Evolutionary conservation across 1,140 invertebrate genomes (phyloP), one percentile per base, ranked within the genome.

Genomic region (Asbolus verrucosus): DNA sequence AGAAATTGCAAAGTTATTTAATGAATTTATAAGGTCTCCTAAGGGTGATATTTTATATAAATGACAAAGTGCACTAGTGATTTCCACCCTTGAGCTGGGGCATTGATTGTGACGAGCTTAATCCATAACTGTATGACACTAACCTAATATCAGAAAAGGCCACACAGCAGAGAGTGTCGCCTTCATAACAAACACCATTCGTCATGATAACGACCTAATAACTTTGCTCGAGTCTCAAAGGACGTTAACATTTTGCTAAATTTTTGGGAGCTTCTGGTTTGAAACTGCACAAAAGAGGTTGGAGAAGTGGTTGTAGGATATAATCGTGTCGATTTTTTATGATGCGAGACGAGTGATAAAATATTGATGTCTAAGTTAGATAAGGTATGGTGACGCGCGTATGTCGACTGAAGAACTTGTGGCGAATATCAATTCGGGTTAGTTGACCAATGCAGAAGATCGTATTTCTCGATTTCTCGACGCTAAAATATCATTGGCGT

Each of bases 111-210:
- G 63, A 66, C 63, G 30, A 30, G 46, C 11, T 72, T 76, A 76
- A 76, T 76, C 68, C 73, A 76, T 76, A 76, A 74, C 73, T 72
- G 61, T 73, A 75, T 76, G 75, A 76, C 75, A 74, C 73, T 76
- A 76, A 76, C 75, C 73, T 76, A 71, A 71, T 76, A 74, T 76
- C 67, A 62, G 67, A 67, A 59, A 69, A 67, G 43, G 70, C 65
- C 65, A 69, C n/a, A n/a, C 60, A 59, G 62, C 70, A 72, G 69
- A 71, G 54, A 60, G 70, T 76, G 74, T 76, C 74, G 72, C 72
- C 72, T 71, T 63, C 67, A 63, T 76, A 76, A 76, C 65, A 69
- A 72, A 76, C 68, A 67, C 73, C 74, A 74, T 76, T 71, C 70
- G 72, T 76, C 74, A 76, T 68, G 69, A 73, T 73, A 71, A 54